A percentile compares a stretch with the other conserved stretches of the same genome.
Evolutionary conservation across 2,888 invertebrate genomes (phyloP).

Genomic region (Euphydryas editha): DNA sequence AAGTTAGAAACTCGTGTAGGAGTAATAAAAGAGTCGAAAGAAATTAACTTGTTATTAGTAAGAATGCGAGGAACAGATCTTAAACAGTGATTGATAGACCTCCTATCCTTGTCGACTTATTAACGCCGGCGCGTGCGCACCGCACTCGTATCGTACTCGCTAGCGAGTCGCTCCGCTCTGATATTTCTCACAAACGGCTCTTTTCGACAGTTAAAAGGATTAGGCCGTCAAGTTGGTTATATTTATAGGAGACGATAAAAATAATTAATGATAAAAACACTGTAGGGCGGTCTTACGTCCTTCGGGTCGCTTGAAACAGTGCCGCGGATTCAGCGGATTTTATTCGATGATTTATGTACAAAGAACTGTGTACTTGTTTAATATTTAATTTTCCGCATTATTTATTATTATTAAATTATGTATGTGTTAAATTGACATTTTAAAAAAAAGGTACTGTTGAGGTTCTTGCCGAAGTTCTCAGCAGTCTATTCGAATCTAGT

Average conservation of each 20-base stretch:
- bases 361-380: no score
- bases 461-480: no score
- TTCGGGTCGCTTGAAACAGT: background rate
- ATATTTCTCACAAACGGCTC: constrained; percentile 19
- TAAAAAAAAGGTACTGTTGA: no score
- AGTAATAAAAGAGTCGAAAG: constrained; percentile 14
- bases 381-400: no score
- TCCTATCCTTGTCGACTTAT: constrained; percentile 16
- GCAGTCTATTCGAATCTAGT: no score
- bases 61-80: constrained; percentile 19
- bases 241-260: constrained; percentile 21
- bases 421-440: no score
- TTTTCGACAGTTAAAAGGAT: constrained; percentile 27
- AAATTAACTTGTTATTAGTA: constrained; percentile 17
- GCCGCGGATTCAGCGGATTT: background rate
- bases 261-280: constrained; percentile 8
- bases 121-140: constrained; percentile 22
- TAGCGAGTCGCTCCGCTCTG: constrained; percentile 17
- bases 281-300: background rate
- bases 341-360: background rate
- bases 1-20: background rate
- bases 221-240: constrained; percentile 15
- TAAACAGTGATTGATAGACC: constrained; percentile 30
- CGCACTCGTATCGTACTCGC: background rate
- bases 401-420: no score